Base-by-base conservation (phyloP, 1,140 invertebrate species). In the Papilio machaon region DNA sequence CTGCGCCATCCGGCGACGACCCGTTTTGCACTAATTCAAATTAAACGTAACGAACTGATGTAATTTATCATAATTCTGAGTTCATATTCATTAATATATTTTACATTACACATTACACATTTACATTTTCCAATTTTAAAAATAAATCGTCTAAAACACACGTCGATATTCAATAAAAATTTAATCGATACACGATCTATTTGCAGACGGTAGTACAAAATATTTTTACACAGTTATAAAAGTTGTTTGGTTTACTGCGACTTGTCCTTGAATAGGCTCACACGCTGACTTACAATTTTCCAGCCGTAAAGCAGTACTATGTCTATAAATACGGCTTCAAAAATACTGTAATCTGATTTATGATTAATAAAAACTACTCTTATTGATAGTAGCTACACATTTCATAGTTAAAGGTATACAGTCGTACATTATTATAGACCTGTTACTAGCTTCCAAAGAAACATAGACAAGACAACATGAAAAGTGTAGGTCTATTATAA, bases 201-300 rank as follows among this genome's bases (percentile, higher is more conserved):
- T 89, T 86, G 80, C 78, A 86, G 86, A 83, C 58, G 84, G 82
- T 86, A 78, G 79, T 82, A 82, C 84, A 80, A 86, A 86, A 80
- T 73, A 83, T 86, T 84, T 84, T 77, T 81, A 80, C 46, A 73
- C 49, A 38, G 84, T 82, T 87, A 87, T 91, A 89, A 91, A 89
- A 88, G 52, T 86, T 90, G 88, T 90, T 91, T 91, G 83, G 82
- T 88, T 87, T 86, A 88, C 85, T 87, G 84, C 84, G 84, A 86
- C 82, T 81, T 82, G 89, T 85, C 91, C 90, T 91, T 92, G 90
- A 83, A 81, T 87, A 88, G 87, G 86, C 86, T 88, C 86, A 84
- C 83, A 79, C 80, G 83, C 82, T 83, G 80, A 83, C 83, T 82
- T 80, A 74, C 75, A 83, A 78, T 82, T 85, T 84, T 86, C 82